Conservation (phyloP, 1,140 invertebrate species). For the Drosophila fuyamai region DNA sequence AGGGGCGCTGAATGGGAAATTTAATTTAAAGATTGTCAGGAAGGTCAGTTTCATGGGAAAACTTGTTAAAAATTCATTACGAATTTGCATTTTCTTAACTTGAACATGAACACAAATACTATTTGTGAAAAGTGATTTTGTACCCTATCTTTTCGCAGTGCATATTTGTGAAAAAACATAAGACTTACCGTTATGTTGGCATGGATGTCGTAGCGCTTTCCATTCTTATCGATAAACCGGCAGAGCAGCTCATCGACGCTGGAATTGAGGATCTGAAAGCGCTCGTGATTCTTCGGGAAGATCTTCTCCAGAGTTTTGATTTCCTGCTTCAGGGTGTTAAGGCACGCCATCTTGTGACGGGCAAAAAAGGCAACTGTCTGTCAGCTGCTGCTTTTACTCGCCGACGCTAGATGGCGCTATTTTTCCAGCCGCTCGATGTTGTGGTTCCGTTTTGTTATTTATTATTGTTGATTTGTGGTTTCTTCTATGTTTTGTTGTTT, state of each 20-base stretch:
- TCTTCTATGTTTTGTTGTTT: slow-evolving; percentile 6
- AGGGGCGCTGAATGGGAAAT: slow-evolving; percentile 6
- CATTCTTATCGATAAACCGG: slow-evolving; percentile 97
- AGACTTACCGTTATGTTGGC: slow-evolving; percentile 98
- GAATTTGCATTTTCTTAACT: slow-evolving; percentile 6
- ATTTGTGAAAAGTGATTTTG: too few relatives aligned
- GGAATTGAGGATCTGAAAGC: slow-evolving; percentile 98
- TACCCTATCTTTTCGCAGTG: too few relatives aligned
- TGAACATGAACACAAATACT: not conserved
- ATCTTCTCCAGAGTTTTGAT: slow-evolving; percentile 97
- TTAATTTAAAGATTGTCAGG: slow-evolving; percentile 8
- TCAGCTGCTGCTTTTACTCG: slow-evolving; percentile 25
- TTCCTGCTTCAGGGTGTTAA: slow-evolving; percentile 98
- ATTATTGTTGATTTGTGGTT: not conserved
- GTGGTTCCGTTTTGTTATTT: slow-evolving; percentile 16
- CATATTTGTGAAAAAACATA: not conserved
- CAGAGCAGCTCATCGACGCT: slow-evolving; percentile 99
- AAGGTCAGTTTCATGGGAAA: slow-evolving; percentile 29
- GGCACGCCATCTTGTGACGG: slow-evolving; percentile 93
- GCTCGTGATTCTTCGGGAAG: slow-evolving; percentile 97
- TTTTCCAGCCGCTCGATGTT: slow-evolving; percentile 9
- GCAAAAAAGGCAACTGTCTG: slow-evolving; percentile 62
- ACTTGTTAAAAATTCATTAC: slow-evolving; percentile 18
- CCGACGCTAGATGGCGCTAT: slow-evolving; percentile 47
- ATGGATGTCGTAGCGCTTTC: slow-evolving; percentile 98